Evolutionary conservation across 2,113 vertebrate species (phyloP), one percentile per base, ranked within the genome.

Genomic region (Actenoides hombroni): DNA sequence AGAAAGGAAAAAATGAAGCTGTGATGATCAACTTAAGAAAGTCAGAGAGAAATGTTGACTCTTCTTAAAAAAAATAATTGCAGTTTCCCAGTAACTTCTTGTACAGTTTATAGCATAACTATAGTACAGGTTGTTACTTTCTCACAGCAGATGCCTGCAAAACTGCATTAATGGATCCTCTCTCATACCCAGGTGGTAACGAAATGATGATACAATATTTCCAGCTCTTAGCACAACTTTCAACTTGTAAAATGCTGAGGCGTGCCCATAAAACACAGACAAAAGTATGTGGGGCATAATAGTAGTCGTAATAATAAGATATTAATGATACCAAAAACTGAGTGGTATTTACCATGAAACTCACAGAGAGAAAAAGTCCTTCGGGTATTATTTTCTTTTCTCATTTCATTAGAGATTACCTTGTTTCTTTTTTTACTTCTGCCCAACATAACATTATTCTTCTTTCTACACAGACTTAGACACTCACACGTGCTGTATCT

Each of bases 191-290:
- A 94, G 88, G 96, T 82, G 49, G 77, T 88, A 96, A 94, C 92
- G 88, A 95, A 82, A 82, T 40, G 70, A 92, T 96, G 88, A 95
- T 73, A 92, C 57, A 78, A 18, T 71, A 95, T 93, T 96, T 95
- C 94, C 94, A 96, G 61, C 78, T 39, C 80, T 16, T 40, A 92
- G 75, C 71, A 90, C 85, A 94, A 67, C 67, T 53, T 95, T 49
- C 65, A 90, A 89, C 88, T 94, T 87, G 86, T 82, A 92, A 94
- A 96, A 92, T 46, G 70, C 77, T 35, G 61, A 91, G 94, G 64
- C 13, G 7, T 84, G 80, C 65, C 83, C 21, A 29, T 9, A 76
- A 46, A 86, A 51, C 53, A 19, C 11, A 53, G 94, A 59, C 73
- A 84, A 40, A 67, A 73, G 61, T 54, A 65, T 88, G 94, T 86